Conservation (phyloP, 2,113 vertebrate genomes). For the Vimba vimba region DNA sequence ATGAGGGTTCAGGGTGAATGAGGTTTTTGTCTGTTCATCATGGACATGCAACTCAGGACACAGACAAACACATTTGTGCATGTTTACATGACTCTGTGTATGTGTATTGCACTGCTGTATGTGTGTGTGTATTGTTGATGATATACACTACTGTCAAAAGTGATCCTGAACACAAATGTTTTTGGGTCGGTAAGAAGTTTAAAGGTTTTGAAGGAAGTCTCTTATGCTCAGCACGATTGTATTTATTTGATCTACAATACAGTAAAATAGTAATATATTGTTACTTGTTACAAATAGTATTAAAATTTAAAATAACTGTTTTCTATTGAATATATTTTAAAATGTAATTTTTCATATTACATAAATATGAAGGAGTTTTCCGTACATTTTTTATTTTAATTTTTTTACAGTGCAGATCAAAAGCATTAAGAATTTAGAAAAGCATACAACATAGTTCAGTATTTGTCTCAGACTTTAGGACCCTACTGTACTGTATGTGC, state of each 20-base stretch:
- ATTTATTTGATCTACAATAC: not conserved
- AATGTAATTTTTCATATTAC: too few relatives aligned
- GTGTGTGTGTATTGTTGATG: not conserved
- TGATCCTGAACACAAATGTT: not conserved
- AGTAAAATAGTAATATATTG: too few relatives aligned
- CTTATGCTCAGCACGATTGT: not conserved
- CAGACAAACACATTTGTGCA: not conserved
- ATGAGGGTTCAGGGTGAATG: not conserved
- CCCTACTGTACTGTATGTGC: not conserved
- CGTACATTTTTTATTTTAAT: too few relatives aligned
- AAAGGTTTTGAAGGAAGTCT: not conserved
- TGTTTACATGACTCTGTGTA: not conserved
- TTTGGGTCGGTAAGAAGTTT: not conserved
- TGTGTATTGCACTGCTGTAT: not conserved
- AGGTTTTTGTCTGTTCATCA: not conserved
- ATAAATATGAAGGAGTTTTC: too few relatives aligned
- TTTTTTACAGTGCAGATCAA: not conserved
- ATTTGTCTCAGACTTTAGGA: too few relatives aligned
- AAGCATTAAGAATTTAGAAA: not conserved
- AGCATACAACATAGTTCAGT: too few relatives aligned
- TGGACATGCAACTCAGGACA: not conserved
- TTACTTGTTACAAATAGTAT: too few relatives aligned
- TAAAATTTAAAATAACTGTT: too few relatives aligned
- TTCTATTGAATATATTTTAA: too few relatives aligned
- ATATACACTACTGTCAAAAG: not conserved